Evolutionary conservation across 2,113 vertebrate species (phyloP).

Genomic region (Zeus faber): DNA sequence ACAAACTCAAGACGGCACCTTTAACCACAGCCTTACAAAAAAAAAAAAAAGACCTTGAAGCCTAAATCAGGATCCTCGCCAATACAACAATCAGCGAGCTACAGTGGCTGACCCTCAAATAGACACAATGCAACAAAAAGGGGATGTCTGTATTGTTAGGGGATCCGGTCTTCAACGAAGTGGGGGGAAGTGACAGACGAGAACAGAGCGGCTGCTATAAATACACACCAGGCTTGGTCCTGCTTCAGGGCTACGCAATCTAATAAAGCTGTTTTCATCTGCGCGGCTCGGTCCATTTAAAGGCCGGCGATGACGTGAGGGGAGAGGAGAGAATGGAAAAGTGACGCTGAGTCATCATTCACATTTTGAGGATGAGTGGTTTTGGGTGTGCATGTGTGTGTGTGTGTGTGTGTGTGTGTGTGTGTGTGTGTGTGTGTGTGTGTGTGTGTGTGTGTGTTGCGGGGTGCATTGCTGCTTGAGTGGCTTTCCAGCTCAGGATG

Average conservation of each 20-base stretch:
- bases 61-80: conserved; percentile 9
- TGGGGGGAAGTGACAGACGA: neutral
- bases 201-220: conserved; percentile 40
- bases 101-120: conserved; percentile 36
- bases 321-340: conserved; percentile 33
- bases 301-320: conserved; percentile 58
- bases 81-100: conserved; percentile 4
- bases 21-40: too few relatives aligned
- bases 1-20: neutral
- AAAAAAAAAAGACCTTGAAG: conserved; percentile 50
- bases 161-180: conserved; percentile 27
- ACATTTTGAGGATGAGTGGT: conserved; percentile 15
- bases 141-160: conserved; percentile 15
- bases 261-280: conserved; percentile 54
- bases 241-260: conserved; percentile 42
- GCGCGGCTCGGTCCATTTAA: conserved; percentile 31
- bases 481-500: conserved; percentile 45
- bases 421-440: conserved; percentile 19
- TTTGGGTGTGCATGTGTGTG: conserved; percentile 23
- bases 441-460: conserved; percentile 22
- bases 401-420: neutral
- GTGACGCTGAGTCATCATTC: conserved; percentile 51
- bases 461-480: conserved; percentile 38
- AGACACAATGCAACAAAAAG: conserved; percentile 45
- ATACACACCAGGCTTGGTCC: conserved; percentile 40